Base-by-base conservation (phyloP, 2,888 invertebrate species). In the Ditula angustiorana region DNA sequence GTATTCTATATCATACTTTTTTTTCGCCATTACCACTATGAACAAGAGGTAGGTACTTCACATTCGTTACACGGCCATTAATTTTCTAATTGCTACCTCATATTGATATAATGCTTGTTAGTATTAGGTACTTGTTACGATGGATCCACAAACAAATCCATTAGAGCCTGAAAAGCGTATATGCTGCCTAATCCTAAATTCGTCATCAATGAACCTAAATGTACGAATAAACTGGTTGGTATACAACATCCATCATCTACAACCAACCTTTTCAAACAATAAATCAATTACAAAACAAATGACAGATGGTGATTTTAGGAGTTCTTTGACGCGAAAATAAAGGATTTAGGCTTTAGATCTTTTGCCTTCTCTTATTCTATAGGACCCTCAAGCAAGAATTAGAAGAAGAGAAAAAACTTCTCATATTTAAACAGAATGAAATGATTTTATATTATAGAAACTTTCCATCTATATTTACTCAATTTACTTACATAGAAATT, bases 211-310 rank as follows among this genome's bases (percentile, higher is more conserved):
- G 8, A 19, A 41, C 41, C 41, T 41, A 37, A 37, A 41, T 52
- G 11, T 10, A 19, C 46, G 8, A 33, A 23, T 61, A 23, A 30
- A 33, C 49, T 35, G 33, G 33, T 53, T 61, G 52, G 33, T 55
- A 44, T 13, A 35, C 33, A 49, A 49, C 52, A 52, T 60, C 52
- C 41, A 52, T 59, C 59, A 59, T 28, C 16, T 7, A 49, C 58
- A 49, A 35, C 37, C 41, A n/a, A 26, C 50, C 26, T 50, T 59
- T 49, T 52, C 26, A 49, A 60, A 37, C 49, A 49, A 44, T 61
- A 53, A 61, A 52, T 53, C 53, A 61, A 52, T 61, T 61, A 61
- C 33, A 11, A 41, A 61, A 41, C 44, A 49, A 50, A 50, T 59
- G 49, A 55, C 35, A 23, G 37, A 49, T 26, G 35, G 59, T 8